These are phyloP conservation scores for Alces alces DNA, from an alignment of 2,113 vertebrate genomes.

Conservation along the genomic window DNA sequence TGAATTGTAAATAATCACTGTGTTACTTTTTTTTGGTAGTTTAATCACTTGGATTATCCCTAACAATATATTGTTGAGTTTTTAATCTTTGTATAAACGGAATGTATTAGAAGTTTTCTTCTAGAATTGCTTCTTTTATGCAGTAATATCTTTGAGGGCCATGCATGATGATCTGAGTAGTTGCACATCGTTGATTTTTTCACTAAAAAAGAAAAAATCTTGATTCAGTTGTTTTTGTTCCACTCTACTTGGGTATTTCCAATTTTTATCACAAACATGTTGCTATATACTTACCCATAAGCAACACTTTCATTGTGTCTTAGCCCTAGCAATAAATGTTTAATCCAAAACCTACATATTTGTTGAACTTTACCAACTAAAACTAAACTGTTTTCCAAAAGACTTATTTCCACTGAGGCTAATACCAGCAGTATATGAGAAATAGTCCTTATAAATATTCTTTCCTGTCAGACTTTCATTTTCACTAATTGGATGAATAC, in stretches of 20 bases:
- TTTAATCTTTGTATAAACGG: neutral
- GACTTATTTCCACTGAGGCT: neutral
- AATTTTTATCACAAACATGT: neutral
- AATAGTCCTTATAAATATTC: neutral
- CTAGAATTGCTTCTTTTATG: neutral
- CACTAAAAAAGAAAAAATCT: neutral
- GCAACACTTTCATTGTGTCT: neutral
- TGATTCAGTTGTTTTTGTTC: neutral
- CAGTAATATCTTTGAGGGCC: neutral
- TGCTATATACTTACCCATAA: neutral
- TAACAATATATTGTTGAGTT: neutral
- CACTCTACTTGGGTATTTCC: neutral
- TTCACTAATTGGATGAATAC: neutral
- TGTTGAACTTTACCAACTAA: neutral
- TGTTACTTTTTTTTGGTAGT: neutral
- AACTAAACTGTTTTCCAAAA: neutral
- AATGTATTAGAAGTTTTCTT: neutral
- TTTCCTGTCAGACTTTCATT: neutral
- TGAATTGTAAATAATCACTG: neutral
- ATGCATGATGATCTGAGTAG: neutral
- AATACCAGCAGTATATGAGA: neutral
- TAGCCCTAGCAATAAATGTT: neutral
- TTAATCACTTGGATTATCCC: neutral
- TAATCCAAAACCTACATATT: neutral
- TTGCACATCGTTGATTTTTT: neutral